These are phyloP conservation scores for Drosophila melanocephala DNA, from an alignment of 2,888 invertebrate species.

Conservation along the genomic window DNA sequence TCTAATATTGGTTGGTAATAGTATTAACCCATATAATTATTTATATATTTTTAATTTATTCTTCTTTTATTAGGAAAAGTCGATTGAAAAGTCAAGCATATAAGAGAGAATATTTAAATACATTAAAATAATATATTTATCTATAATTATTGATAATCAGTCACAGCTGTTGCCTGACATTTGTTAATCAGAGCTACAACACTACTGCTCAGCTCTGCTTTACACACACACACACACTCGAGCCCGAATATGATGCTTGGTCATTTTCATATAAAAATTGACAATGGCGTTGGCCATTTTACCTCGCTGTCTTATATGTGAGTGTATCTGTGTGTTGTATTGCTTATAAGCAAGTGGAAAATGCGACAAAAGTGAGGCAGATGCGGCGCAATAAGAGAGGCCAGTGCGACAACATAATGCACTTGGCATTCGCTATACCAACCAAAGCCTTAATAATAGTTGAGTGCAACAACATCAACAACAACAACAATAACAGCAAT, in stretches of 20 bases:
- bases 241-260: conserved; percentile 47
- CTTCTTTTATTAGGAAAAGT: background rate
- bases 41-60: background rate
- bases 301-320: conserved; percentile 20
- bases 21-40: background rate
- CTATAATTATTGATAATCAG: background rate
- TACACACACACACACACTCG: conserved; percentile 1
- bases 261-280: conserved; percentile 70
- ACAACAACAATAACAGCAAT: conserved; percentile 24
- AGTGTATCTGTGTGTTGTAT: conserved; percentile 2
- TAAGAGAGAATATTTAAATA: background rate
- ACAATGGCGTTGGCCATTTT: conserved; percentile 52
- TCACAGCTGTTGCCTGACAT: too few relatives aligned
- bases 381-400: conserved; percentile 27
- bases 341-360: conserved; percentile 66
- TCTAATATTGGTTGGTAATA: background rate
- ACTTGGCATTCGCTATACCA: conserved; percentile 50
- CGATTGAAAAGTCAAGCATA: background rate
- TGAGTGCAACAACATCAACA: conserved; percentile 26
- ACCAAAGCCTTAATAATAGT: conserved; percentile 50
- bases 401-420: conserved; percentile 47
- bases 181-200: background rate
- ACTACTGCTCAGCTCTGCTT: background rate
- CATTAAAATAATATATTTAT: background rate
- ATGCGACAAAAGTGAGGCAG: conserved; percentile 60